A percentile compares a stretch with the other conserved stretches of the same genome.
Evolutionary conservation across 2,888 invertebrate genomes (phyloP).

Genomic region (Agrenia bidenticulata): DNA sequence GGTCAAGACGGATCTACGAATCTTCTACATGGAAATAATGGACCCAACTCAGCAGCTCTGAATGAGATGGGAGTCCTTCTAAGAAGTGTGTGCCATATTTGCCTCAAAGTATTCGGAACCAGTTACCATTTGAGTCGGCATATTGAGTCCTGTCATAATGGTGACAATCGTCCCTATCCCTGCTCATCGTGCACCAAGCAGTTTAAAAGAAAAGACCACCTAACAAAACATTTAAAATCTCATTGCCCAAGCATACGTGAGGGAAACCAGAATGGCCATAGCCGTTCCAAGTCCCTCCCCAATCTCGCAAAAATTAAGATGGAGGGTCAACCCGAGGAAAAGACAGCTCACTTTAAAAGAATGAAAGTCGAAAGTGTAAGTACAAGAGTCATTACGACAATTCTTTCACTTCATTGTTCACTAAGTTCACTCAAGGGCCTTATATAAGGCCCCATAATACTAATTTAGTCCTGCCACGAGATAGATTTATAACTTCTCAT

Average conservation of each 20-base stretch:
- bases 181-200: constrained; percentile 45
- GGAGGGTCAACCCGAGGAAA: too few relatives aligned
- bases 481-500: too few relatives aligned
- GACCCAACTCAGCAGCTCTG: neutral
- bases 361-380: too few relatives aligned
- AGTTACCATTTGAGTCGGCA: constrained; percentile 46
- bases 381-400: too few relatives aligned
- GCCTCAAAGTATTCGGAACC: constrained; percentile 51
- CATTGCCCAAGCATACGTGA: constrained; percentile 36
- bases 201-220: constrained; percentile 48
- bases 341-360: too few relatives aligned
- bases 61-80: constrained; percentile 47
- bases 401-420: too few relatives aligned
- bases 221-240: constrained; percentile 47
- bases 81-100: constrained; percentile 46
- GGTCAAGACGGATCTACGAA: neutral
- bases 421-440: too few relatives aligned
- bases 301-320: too few relatives aligned
- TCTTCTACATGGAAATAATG: neutral
- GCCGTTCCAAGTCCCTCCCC: neutral
- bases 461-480: too few relatives aligned
- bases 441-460: too few relatives aligned
- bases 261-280: neutral
- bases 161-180: constrained; percentile 44
- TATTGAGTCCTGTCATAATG: constrained; percentile 48